phyloP scores from a whole-genome alignment of 2,113 vertebrate species.

The Lutjanus erythropterus region DNA sequence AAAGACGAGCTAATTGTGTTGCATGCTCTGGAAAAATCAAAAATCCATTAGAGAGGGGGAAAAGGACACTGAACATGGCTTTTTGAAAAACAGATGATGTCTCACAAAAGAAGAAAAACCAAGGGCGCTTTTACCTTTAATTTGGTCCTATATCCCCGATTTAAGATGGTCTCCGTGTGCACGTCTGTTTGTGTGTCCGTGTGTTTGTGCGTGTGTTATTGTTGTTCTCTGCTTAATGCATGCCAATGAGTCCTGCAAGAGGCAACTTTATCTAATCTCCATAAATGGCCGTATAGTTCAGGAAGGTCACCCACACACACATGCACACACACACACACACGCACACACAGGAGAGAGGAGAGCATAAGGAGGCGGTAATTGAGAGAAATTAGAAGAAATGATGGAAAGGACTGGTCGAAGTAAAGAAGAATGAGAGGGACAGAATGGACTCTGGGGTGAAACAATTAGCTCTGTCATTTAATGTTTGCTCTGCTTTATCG shows the following conservation, averaged over 20 bases:
- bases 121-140: slow-evolving; percentile 89
- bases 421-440: slow-evolving; percentile 57
- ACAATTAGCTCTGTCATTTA: slow-evolving; percentile 72
- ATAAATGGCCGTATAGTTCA: slow-evolving; percentile 92
- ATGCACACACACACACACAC: slow-evolving; percentile 35
- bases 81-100: slow-evolving; percentile 87
- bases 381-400: slow-evolving; percentile 76
- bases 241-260: slow-evolving; percentile 89
- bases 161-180: slow-evolving; percentile 74
- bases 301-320: slow-evolving; percentile 85
- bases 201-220: slow-evolving; percentile 56
- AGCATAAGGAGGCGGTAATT: slow-evolving; percentile 74
- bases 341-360: slow-evolving; percentile 44
- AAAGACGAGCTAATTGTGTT: slow-evolving; percentile 92
- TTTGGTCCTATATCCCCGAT: slow-evolving; percentile 84
- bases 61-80: slow-evolving; percentile 84
- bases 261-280: slow-evolving; percentile 96
- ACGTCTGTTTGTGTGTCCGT: slow-evolving; percentile 24
- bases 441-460: slow-evolving; percentile 64
- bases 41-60: slow-evolving; percentile 92
- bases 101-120: slow-evolving; percentile 80
- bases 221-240: slow-evolving; percentile 90
- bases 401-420: slow-evolving; percentile 61
- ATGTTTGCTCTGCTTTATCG: slow-evolving; percentile 48
- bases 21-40: slow-evolving; percentile 96